A percentile compares a stretch with the other conserved stretches of the same genome.
Evolutionary conservation across 2,113 vertebrate genomes (phyloP).

Genomic region (Crotophaga sulcirostris): DNA sequence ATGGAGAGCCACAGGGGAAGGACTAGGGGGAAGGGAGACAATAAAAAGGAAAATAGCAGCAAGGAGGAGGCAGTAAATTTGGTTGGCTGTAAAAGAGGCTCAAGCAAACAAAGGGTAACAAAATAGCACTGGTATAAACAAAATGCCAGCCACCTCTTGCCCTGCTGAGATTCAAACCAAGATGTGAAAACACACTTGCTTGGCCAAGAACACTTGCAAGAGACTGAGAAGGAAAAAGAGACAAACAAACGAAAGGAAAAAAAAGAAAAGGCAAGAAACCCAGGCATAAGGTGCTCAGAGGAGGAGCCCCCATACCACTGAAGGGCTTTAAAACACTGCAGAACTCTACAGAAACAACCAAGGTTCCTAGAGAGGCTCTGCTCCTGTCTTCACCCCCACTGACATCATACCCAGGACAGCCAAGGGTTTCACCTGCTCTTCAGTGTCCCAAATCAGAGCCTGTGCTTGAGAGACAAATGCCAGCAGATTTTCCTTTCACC

Average conservation of each 20-base stretch:
- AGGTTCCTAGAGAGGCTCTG: not conserved
- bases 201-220: not conserved
- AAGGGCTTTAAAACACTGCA: not conserved
- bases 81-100: not conserved
- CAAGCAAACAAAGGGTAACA: not conserved
- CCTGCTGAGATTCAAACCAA: not conserved
- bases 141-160: not conserved
- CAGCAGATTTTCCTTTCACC: not conserved
- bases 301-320: not conserved
- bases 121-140: conserved; percentile 14
- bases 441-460: not conserved
- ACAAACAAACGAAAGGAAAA: not conserved
- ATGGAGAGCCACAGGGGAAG: conserved; percentile 6
- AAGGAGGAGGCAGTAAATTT: conserved; percentile 30
- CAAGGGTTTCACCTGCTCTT: not conserved
- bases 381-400: not conserved
- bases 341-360: not conserved
- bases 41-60: conserved; percentile 46
- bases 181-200: not conserved
- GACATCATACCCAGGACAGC: not conserved
- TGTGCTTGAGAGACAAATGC: not conserved
- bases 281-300: not conserved
- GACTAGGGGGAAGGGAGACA: not conserved
- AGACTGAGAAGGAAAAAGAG: not conserved
- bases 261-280: not conserved